A percentile compares a stretch with the other conserved stretches of the same genome.
Conservation (phyloP, 2,113 vertebrate species). For the Piprites chloris region DNA sequence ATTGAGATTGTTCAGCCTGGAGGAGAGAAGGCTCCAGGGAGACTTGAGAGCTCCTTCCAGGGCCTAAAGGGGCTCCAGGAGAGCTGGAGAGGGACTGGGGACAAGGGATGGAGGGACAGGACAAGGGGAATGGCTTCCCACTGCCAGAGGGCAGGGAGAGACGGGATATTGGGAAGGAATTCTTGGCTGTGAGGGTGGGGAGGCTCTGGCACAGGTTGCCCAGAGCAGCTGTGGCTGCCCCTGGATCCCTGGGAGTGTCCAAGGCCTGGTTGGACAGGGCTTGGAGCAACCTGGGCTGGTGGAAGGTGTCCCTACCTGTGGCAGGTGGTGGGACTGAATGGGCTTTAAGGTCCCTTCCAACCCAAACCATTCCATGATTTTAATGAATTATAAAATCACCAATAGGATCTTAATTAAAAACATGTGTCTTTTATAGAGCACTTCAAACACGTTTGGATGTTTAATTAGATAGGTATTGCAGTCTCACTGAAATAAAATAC, state of each 20-base stretch:
- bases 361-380: background rate
- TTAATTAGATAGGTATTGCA: background rate
- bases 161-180: background rate
- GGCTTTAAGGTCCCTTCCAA: background rate
- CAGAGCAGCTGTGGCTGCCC: background rate
- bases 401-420: background rate
- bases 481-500: background rate
- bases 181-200: rapidly evolving
- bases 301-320: background rate
- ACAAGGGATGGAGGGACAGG: background rate
- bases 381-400: background rate
- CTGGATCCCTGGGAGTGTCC: background rate
- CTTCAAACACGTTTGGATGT: background rate
- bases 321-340: rapidly evolving
- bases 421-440: background rate
- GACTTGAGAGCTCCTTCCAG: background rate
- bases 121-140: background rate
- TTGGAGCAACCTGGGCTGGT: background rate
- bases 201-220: background rate
- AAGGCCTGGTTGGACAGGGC: background rate
- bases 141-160: rapidly evolving
- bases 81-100: background rate
- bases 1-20: background rate
- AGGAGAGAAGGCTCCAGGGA: background rate
- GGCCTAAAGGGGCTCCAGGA: background rate